phyloP scores from a whole-genome alignment of 2,888 invertebrate species.

The Antheraea yamamai region DNA sequence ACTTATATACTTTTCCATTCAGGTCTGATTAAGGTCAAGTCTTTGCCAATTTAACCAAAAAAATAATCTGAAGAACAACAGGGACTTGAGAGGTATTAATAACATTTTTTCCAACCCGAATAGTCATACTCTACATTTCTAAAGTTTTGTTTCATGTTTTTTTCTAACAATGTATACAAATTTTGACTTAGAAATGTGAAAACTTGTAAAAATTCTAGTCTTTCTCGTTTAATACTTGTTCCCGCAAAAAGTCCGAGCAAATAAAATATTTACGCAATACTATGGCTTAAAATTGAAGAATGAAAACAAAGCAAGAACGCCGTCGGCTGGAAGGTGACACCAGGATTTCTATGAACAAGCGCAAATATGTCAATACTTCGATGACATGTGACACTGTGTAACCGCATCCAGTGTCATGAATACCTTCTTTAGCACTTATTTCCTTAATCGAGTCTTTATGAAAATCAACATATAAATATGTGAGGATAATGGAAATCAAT shows the following conservation, averaged over 20 bases:
- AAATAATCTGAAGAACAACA: too few relatives aligned
- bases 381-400: constrained; percentile 38
- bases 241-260: not conserved
- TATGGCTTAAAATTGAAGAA: not conserved
- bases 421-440: not conserved
- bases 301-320: constrained; percentile 14
- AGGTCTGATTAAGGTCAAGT: too few relatives aligned
- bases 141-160: too few relatives aligned
- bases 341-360: constrained; percentile 54
- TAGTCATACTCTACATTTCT: too few relatives aligned
- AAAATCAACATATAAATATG: not conserved
- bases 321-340: constrained; percentile 50
- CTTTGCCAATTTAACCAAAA: too few relatives aligned
- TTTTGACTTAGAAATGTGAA: too few relatives aligned
- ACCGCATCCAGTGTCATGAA: constrained; percentile 5
- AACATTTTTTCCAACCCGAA: too few relatives aligned
- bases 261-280: not conserved
- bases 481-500: not conserved
- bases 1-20: too few relatives aligned
- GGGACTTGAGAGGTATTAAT: too few relatives aligned
- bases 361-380: constrained; percentile 40
- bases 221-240: not conserved
- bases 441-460: not conserved
- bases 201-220: too few relatives aligned
- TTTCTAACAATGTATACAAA: too few relatives aligned